A percentile compares a stretch with the other conserved stretches of the same genome.
phyloP scores from a whole-genome alignment of 2,113 vertebrate genomes.

The zebrafish (Danio rerio) region GRCz12tu NC_133182.1:26370501-26371000 shows the following conservation, averaged over 20 bases:
- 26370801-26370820: background rate
- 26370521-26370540: background rate
- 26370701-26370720: conserved; percentile 77
- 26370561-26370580: conserved; percentile 67
- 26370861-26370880: background rate
- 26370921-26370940: conserved; percentile 83
- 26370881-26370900: conserved; percentile 63
- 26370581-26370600: conserved; percentile 73
- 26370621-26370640: conserved; percentile 70
- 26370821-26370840: background rate
- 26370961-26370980: conserved; percentile 71
- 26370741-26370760: background rate
- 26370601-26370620: conserved; percentile 71
- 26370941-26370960: conserved; percentile 77
- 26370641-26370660: conserved; percentile 80
- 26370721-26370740: conserved; percentile 60
- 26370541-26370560: conserved; percentile 1
- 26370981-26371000: conserved; percentile 63
- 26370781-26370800: background rate
- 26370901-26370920: conserved; percentile 78
- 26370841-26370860: fast-evolving
- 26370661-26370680: conserved; percentile 75
- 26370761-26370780: background rate
- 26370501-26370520: background rate
- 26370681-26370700: conserved; percentile 85